Conservation (phyloP, 2,113 vertebrate genomes). For the Tringa solitaria region DNA sequence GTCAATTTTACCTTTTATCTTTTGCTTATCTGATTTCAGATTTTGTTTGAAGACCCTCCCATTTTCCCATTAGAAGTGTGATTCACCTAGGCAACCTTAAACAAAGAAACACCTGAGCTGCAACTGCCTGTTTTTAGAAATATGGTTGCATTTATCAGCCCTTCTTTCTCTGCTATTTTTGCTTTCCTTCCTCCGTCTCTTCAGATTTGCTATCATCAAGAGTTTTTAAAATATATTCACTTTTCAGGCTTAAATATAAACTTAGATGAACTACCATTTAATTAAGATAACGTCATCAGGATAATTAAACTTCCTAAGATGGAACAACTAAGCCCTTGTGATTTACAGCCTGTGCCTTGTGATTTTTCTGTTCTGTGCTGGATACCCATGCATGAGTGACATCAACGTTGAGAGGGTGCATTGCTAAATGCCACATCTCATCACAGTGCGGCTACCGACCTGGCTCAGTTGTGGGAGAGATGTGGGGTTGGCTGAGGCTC, state of each 20-base stretch:
- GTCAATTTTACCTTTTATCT: slow-evolving; percentile 43
- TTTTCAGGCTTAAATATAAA: slow-evolving; percentile 63
- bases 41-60: slow-evolving; percentile 49
- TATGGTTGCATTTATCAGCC: slow-evolving; percentile 44
- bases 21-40: slow-evolving; percentile 20
- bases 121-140: slow-evolving; percentile 38
- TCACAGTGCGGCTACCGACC: neutral
- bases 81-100: slow-evolving; percentile 51
- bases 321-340: slow-evolving; percentile 32
- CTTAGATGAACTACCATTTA: slow-evolving; percentile 62
- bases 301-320: slow-evolving; percentile 57
- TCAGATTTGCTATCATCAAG: slow-evolving; percentile 59
- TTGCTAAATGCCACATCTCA: neutral
- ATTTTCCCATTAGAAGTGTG: slow-evolving; percentile 29
- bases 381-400: neutral
- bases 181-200: slow-evolving; percentile 67
- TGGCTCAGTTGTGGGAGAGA: neutral
- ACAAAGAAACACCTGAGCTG: slow-evolving; percentile 46
- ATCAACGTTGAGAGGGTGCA: neutral
- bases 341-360: slow-evolving; percentile 30
- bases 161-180: slow-evolving; percentile 68
- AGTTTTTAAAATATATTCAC: slow-evolving; percentile 62
- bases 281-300: slow-evolving; percentile 61
- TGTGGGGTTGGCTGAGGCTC: neutral
- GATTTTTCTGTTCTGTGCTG: neutral